phyloP scores from a whole-genome alignment of 2,888 invertebrate genomes.

The Lagria hirta region DNA sequence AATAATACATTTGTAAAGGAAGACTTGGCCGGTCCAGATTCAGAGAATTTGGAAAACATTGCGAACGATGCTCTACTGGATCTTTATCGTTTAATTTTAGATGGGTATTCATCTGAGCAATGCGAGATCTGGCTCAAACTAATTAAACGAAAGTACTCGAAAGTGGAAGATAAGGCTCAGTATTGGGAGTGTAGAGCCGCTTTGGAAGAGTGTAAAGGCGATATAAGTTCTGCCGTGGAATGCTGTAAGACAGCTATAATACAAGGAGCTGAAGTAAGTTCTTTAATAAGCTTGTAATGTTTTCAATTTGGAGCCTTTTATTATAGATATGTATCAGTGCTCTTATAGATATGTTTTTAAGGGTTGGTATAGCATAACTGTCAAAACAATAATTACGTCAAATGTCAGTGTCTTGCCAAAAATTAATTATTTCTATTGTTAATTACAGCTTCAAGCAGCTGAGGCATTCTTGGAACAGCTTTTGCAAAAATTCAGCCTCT shows the following conservation, averaged over 20 bases:
- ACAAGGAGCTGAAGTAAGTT: slow-evolving; percentile 59
- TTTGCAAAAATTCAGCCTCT: slow-evolving; percentile 61
- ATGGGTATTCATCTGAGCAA: slow-evolving; percentile 61
- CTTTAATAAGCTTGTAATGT: too few relatives aligned
- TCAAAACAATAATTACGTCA: too few relatives aligned
- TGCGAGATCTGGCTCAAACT: slow-evolving; percentile 60
- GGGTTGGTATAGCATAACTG: too few relatives aligned
- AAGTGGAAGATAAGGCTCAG: slow-evolving; percentile 53
- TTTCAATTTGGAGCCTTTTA: too few relatives aligned
- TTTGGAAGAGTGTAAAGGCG: slow-evolving; percentile 59
- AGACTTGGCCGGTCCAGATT: slow-evolving; percentile 36
- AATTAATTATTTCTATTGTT: slow-evolving; percentile 1
- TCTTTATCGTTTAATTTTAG: slow-evolving; percentile 56
- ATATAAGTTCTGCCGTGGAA: slow-evolving; percentile 60
- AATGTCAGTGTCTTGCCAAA: too few relatives aligned
- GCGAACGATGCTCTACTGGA: slow-evolving; percentile 58
- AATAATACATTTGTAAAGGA: slow-evolving; percentile 52
- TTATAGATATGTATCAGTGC: background rate
- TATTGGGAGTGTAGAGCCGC: slow-evolving; percentile 66
- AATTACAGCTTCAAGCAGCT: slow-evolving; percentile 55
- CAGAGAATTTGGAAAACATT: slow-evolving; percentile 34
- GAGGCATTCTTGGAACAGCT: slow-evolving; percentile 60
- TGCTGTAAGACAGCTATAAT: slow-evolving; percentile 62
- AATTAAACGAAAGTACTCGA: slow-evolving; percentile 54
- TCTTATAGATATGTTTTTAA: background rate